These are phyloP conservation scores for Brachionus plicatilis DNA, from an alignment of 1,140 invertebrate species.

Conservation along the genomic window DNA sequence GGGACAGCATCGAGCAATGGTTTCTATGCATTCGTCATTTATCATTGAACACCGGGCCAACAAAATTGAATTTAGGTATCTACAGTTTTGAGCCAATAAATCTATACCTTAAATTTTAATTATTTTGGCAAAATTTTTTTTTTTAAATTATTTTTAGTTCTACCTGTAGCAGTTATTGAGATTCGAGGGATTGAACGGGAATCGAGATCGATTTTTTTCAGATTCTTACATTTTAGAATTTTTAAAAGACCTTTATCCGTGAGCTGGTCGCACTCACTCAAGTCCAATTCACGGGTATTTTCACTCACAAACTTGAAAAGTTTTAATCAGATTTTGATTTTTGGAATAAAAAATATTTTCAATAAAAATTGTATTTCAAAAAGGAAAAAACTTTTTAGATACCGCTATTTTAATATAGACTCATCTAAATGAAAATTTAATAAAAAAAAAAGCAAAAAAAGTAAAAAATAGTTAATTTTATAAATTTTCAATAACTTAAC, in stretches of 20 bases:
- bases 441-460: no score
- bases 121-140: no score
- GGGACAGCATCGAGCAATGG: not conserved
- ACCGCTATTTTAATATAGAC: no score
- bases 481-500: no score
- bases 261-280: conserved; percentile 28
- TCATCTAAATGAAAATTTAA: no score
- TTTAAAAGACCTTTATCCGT: conserved; percentile 5
- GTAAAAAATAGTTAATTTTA: no score
- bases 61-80: not conserved
- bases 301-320: conserved; percentile 26
- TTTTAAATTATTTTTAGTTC: not conserved
- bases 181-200: not conserved
- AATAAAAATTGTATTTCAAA: no score
- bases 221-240: conserved; percentile 8
- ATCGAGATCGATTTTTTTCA: conserved; percentile 18
- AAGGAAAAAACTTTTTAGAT: no score
- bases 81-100: not conserved
- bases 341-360: no score
- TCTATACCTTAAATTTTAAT: not conserved
- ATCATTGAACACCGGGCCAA: not conserved
- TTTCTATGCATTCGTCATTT: conserved; percentile 11
- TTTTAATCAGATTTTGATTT: no score
- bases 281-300: conserved; percentile 16
- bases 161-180: not conserved